Conservation (phyloP, 2,113 vertebrate species). For the Oryzias curvinotus region DNA sequence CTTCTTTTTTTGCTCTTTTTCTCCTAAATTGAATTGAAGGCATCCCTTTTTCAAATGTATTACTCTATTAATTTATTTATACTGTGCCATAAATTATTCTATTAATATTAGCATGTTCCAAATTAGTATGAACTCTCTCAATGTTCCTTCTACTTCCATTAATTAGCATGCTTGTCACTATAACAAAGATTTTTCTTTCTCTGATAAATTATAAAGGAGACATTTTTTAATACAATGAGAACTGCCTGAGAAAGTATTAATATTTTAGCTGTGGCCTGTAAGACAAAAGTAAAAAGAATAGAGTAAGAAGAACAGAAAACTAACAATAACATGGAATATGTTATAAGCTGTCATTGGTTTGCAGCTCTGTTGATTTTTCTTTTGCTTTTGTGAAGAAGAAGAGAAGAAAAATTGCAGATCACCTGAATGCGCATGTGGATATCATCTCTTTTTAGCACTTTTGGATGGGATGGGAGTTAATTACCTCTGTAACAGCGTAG, state of each 20-base stretch:
- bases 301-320: conserved; percentile 60
- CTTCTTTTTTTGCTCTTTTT: conserved; percentile 40
- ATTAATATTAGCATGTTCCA: conserved; percentile 83
- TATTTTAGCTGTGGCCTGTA: conserved; percentile 74
- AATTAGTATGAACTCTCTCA: conserved; percentile 77
- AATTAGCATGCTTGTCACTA: conserved; percentile 81
- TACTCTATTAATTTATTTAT: conserved; percentile 84
- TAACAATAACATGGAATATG: conserved; percentile 65
- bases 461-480: conserved; percentile 75
- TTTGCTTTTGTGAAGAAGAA: conserved; percentile 27
- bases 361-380: conserved; percentile 57
- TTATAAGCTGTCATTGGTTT: conserved; percentile 42
- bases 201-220: conserved; percentile 82
- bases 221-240: conserved; percentile 80
- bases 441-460: conserved; percentile 72
- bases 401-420: not conserved
- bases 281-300: conserved; percentile 66
- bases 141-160: conserved; percentile 74
- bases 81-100: conserved; percentile 82
- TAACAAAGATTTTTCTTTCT: conserved; percentile 83
- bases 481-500: conserved; percentile 74
- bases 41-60: conserved; percentile 79
- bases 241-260: conserved; percentile 70
- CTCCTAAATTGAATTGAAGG: conserved; percentile 74
- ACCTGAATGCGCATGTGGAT: conserved; percentile 46